Evolutionary conservation across 2,113 vertebrate species (phyloP), one percentile per base, ranked within the genome.

Genomic region (Cathartes aura): DNA sequence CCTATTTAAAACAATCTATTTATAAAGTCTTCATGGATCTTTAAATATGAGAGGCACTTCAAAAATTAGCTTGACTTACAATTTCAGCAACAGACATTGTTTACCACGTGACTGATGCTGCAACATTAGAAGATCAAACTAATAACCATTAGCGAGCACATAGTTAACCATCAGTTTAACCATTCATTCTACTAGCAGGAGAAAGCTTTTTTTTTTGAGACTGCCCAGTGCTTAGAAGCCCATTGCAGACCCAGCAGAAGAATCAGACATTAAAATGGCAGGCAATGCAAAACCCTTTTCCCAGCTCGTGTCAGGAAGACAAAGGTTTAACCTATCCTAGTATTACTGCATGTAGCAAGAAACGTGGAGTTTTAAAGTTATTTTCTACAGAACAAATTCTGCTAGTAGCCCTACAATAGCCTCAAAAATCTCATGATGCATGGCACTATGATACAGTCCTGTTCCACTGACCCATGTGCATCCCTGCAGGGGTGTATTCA

Each of bases 1-100:
- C 72, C 87, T 96, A 87, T 95, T 96, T 96, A 29, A 91, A 97
- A 91, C 72, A 32, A 87, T 71, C 83, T 95, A 93, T 95, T 96
- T 97, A 96, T 95, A 96, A 95, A 96, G 12, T n/a, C 63, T 42
- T 95, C 58, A 43, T 16, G 18, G 72, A 71, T 95, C 76, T 82
- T 96, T 86, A 90, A 74, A 64, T 29, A 83, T 15, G 47, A 96
- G 30, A 95, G 38, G 59, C 84, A 50, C 89, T 95, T 96, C 27
- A 94, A 90, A 95, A 95, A 93, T 86, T 34, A 93, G 48, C 53
- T 66, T 85, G 81, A 68, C 8, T 92, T 87, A 62, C 9, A 43
- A 63, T 90, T 87, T 76, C 82, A 87, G 68, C 59, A 83, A n/a
- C 34, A 87, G 63, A 81, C 50, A 56, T 40, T 45, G 34, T 89